Evolutionary conservation across 2,797 vertebrate species (phyloP).

Genomic region (Sebastes reedi): DNA sequence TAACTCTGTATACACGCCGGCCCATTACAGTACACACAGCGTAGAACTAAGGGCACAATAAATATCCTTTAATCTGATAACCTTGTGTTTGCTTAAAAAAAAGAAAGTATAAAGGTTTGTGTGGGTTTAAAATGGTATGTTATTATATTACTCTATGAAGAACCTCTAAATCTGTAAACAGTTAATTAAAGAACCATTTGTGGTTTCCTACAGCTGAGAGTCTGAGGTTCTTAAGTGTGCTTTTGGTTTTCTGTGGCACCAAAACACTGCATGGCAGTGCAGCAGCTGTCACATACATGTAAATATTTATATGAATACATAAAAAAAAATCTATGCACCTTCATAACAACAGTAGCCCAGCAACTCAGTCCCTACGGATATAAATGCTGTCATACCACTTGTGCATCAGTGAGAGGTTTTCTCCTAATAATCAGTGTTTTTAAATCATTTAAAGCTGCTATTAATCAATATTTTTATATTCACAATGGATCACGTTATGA

Average conservation of each 20-base stretch:
- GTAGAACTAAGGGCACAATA: conserved; percentile 41
- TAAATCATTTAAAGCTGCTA: not conserved
- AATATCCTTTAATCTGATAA: conserved; percentile 70
- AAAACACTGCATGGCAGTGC: not conserved
- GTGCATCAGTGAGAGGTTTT: not conserved
- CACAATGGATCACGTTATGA: not conserved
- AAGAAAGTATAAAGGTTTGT: conserved; percentile 41
- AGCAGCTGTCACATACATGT: not conserved
- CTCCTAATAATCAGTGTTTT: not conserved
- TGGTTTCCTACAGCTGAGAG: conserved; percentile 33
- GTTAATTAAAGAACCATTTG: conserved; percentile 32
- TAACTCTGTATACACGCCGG: conserved; percentile 64
- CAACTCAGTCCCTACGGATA: not conserved
- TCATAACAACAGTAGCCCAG: not conserved
- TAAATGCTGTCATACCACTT: not conserved
- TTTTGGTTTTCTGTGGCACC: conserved; percentile 24
- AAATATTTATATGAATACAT: not conserved
- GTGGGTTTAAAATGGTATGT: conserved; percentile 24
- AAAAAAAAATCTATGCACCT: not conserved
- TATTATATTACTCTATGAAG: conserved; percentile 15
- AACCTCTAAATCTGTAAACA: conserved; percentile 36
- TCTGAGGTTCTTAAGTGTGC: conserved; percentile 33
- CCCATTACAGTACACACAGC: conserved; percentile 59
- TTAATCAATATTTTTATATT: not conserved
- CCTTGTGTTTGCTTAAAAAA: conserved; percentile 42